Evolutionary conservation across 2,113 vertebrate genomes (phyloP), one percentile per base, ranked within the genome.

Genomic region (Salvelinus fontinalis): DNA sequence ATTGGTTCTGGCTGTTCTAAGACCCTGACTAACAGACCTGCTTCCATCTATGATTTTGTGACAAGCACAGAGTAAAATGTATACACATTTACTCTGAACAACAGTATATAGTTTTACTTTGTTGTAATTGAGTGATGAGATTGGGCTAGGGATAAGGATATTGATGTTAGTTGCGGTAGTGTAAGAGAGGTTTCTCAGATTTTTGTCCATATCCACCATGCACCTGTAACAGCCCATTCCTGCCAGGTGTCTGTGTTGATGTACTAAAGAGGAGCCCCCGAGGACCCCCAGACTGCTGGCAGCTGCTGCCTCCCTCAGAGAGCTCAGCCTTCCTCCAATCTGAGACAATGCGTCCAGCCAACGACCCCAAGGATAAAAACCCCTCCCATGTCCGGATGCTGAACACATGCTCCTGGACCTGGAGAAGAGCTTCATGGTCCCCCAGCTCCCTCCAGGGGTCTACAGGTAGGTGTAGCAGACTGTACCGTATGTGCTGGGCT

Each of bases 281-380:
- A 84, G 74, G 0, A 2, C 75, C 24, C 82, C 82, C 5, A 84
- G 91, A 27, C 79, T 98, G 79, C 90, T 95, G 67, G 88, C 87
- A 1, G 79, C 83, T 14, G 95, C 96, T 0, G 84, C 93, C 0
- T 70, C 75, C 7, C 90, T 99, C 68, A 89, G 97, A 75, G 96
- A 94, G 86, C 0, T 91, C 95, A 1, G 92, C 96, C 24, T 90
- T 97, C 79, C 95, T 98, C 84, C 97, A 98, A 67, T 98, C 97
- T 0, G 95, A 96, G 79, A 94, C 94, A 60, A 99, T 99, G 97
- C 94, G 97, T 9, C 97, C 97, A 4, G 97, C 97, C 13, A 97
- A 99, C 0, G 95, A 99, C 80, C 97, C 97, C 0, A 92, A 92
- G 74, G 97, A 98, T 81, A 84, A 95, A 26, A 93, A 91, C 12